phyloP scores from a whole-genome alignment of 2,888 invertebrate genomes.

The Anthrax anthrax region DNA sequence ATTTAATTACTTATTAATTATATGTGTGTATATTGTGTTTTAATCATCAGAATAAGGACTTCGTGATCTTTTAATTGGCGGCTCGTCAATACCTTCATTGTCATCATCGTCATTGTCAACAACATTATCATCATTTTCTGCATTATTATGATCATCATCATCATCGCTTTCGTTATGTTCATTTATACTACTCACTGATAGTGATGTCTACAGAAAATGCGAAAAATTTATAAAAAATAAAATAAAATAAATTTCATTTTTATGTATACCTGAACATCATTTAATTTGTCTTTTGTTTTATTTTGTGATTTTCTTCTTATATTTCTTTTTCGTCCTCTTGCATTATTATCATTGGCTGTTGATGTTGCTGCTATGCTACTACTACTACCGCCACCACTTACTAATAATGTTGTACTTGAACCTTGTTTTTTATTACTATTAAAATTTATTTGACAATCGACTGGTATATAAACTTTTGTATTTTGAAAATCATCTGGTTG shows the following conservation, averaged over 20 bases:
- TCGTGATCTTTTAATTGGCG: conserved; percentile 9
- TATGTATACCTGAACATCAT: neutral
- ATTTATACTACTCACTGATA: conserved; percentile 4
- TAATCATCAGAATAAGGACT: conserved; percentile 6
- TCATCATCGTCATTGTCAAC: neutral
- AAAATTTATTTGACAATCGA: conserved; percentile 36
- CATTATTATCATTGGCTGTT: no score
- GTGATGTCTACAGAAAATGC: conserved; percentile 5
- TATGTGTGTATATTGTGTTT: no score
- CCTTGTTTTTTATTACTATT: neutral
- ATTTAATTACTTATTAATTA: no score
- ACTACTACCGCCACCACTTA: neutral
- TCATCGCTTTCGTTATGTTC: neutral
- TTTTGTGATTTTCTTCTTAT: neutral
- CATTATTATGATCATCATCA: neutral
- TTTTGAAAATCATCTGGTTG: conserved; percentile 59
- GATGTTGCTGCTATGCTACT: neutral
- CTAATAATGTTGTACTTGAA: no score
- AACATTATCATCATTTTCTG: neutral
- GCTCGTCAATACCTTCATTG: conserved; percentile 6
- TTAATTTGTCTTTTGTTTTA: neutral
- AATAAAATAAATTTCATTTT: neutral
- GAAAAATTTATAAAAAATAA: neutral
- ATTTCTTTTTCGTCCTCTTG: neutral
- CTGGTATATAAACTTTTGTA: conserved; percentile 63